Evolutionary conservation across 2,888 invertebrate species (phyloP), one percentile per base, ranked within the genome.

Genomic region (Trichopria drosophilae): DNA sequence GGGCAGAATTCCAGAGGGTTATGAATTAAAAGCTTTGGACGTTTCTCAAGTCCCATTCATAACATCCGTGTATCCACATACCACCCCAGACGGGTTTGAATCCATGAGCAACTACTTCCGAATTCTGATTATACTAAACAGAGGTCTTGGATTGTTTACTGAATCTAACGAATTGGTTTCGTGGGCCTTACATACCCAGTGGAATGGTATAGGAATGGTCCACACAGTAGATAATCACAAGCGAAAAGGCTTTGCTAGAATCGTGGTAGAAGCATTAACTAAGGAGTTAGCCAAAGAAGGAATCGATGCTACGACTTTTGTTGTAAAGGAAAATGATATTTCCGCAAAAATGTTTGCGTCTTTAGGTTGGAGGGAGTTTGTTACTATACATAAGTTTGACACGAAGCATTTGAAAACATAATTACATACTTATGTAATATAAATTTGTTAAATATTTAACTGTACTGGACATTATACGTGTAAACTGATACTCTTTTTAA

Each of bases 101-200:
- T 6, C 36, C 12, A 32, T 53, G 3, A 34, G 23, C 5, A 48
- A 51, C 15, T 71, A 66, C 39, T 35, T 77, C 15, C 52, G 46
- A 3, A 57, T 58, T 26, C 50, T 74, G 13, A 62, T 76, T 23
- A 66, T 66, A 53, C 55, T 68, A 48, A 77, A 76, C 51, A 68
- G 65, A 15, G 71, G 74, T 6, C 41, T 66, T 15, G 77, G 77
- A 12, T 53, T 77, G 2, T 76, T 73, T 58, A 58, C 70, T 9
- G 76, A 72, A 61, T 43, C 62, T 16, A 66, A 64, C 36, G 45
- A 70, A 39, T 53, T 77, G 37, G 63, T 75, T 3, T 67, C 75
- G 4, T 77, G 77, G 77, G 64, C 60, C 7, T 29, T 76, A 12
- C 68, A 68, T 40, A 71, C 69, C 45, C 68, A 70, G 23, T 66